Evolutionary conservation across 2,113 vertebrate species (phyloP), one percentile per base, ranked within the genome.

Genomic region (Turdus rufiventris): DNA sequence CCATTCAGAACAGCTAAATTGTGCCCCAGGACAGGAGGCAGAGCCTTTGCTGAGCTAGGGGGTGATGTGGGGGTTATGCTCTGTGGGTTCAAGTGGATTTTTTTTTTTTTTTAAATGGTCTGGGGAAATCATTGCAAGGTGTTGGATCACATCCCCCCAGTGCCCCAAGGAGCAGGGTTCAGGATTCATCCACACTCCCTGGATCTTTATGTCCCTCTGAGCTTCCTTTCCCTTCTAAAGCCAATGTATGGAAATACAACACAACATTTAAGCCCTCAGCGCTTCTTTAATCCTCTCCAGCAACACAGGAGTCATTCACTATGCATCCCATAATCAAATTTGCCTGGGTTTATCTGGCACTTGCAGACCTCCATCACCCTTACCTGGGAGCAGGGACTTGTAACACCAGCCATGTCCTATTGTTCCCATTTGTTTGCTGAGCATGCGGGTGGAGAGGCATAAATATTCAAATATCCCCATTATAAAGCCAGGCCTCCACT

Each of bases 401-500:
- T 84, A 95, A 92, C 15, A 63, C 94, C 94, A 94, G 9, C 94
- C 91, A 48, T 88, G 54, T 95, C 86, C 65, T 57, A 57, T 96
- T 88, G 93, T 94, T 94, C 92, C 91, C 50, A 48, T 96, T 96
- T 89, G 25, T 95, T 96, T 95, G 85, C 93, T 43, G 15, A 76
- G 85, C 91, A 25, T 63, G 85, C 50, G 42, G 72, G n/a, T 72
- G 70, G 73, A 85, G 57, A 84, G 51, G 74, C 82, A 79, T 94
- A 96, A 96, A 96, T 96, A 93, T 93, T 96, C 86, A 96, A 97
- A 96, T 74, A 96, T 95, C 89, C 93, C 95, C 95, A 93, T 97
- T 96, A 97, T 95, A 93, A 92, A 92, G 91, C 96, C 92, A 78
- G 70, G 89, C 68, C 96, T 92, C 95, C 87, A 92, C 83, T 97